Evolutionary conservation across 2,113 vertebrate species (phyloP).

Genomic region (Corythornis madagascariensis): DNA sequence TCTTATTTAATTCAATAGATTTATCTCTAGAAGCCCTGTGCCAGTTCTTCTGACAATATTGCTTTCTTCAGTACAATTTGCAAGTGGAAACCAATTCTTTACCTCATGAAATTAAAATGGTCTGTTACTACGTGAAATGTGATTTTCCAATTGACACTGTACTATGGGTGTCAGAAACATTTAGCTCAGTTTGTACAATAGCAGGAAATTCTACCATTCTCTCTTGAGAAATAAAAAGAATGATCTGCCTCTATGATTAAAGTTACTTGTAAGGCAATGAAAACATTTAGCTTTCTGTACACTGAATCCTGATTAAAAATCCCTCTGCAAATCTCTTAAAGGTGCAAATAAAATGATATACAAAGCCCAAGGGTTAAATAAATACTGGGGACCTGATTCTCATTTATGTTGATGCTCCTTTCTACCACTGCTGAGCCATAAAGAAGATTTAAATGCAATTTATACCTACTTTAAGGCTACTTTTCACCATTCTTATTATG

Average conservation of each 20-base stretch:
- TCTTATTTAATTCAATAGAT: slow-evolving; percentile 56
- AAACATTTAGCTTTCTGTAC: slow-evolving; percentile 59
- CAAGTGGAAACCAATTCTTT: slow-evolving; percentile 60
- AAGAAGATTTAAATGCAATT: slow-evolving; percentile 55
- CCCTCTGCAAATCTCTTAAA: slow-evolving; percentile 54
- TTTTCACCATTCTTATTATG: slow-evolving; percentile 48
- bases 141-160: slow-evolving; percentile 61
- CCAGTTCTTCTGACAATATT: slow-evolving; percentile 55
- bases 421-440: slow-evolving; percentile 22
- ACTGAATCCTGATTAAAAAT: slow-evolving; percentile 43
- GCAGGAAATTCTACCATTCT: slow-evolving; percentile 26
- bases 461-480: slow-evolving; percentile 45
- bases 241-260: slow-evolving; percentile 33
- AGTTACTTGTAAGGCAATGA: slow-evolving; percentile 43
- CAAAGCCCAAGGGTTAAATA: slow-evolving; percentile 66
- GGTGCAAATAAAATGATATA: slow-evolving; percentile 64
- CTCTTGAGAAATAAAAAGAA: slow-evolving; percentile 55
- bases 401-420: background rate
- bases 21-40: slow-evolving; percentile 54
- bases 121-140: slow-evolving; percentile 67
- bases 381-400: slow-evolving; percentile 45
- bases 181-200: slow-evolving; percentile 40
- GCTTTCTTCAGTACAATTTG: slow-evolving; percentile 54
- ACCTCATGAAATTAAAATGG: slow-evolving; percentile 74
- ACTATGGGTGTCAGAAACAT: slow-evolving; percentile 64